Base-by-base conservation (phyloP, 2,797 vertebrate species). In the Fistularia commersonii region DNA sequence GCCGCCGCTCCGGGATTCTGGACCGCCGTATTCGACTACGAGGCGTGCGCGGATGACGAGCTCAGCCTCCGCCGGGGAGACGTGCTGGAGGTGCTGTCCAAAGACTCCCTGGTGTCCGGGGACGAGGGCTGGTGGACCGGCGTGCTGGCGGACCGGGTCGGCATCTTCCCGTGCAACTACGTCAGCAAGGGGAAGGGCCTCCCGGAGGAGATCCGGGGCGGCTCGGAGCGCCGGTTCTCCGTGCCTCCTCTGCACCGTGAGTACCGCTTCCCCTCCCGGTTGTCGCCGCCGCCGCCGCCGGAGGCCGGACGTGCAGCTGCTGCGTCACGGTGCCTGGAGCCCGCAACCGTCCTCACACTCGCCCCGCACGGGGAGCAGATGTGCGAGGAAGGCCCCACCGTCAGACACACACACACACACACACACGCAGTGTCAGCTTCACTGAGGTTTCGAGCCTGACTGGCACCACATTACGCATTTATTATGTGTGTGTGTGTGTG, bases 41-140 rank as follows among this genome's bases (percentile, higher is more conserved):
- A 98, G 52, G 95, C 95, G 56, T 88, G 88, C n/a, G 95, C 94
- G 55, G 96, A 98, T 50, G 96, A 98, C 82, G 96, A 97, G 89
- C 93, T 98, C 85, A 96, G 92, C 84, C 89, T 98, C 77, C 90
- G 93, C 36, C 90, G 89, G 61, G 96, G 96, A 8, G 95, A 97
- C 79, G 81, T 93, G 87, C 94, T 98, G 73, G 92, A 95, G 81
- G 92, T 97, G 70, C 85, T 98, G 76, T 98, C 96, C 79, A 94
- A 93, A 82, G 96, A 98, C 81, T 95, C 92, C 35, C 89, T 94
- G 74, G 95, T 97, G 72, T 96, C 96, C 3, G 95, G 95, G 15
- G 95, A 98, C 66, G 95, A 94, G 77, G 96, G 96, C 51, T 98
- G 96, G 96, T 98, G 96, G 96, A 97, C 95, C 13, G 96, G 95